phyloP scores from a whole-genome alignment of 2,113 vertebrate genomes.

The Channa maculata region DNA sequence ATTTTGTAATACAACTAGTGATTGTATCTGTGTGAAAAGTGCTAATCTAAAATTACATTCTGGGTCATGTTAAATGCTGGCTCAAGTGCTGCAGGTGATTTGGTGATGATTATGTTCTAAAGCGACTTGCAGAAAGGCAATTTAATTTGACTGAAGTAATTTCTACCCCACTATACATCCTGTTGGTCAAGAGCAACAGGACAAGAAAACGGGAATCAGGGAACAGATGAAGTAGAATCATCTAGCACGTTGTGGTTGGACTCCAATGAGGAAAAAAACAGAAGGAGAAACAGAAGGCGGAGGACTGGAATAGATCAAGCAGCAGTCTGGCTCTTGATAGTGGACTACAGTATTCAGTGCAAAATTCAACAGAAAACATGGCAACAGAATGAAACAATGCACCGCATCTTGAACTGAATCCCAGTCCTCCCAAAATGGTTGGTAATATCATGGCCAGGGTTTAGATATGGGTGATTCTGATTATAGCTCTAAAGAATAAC shows the following conservation, averaged over 20 bases:
- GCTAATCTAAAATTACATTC: neutral
- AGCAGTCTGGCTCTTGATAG: constrained; percentile 59
- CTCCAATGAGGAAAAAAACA: constrained; percentile 42
- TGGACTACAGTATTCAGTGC: constrained; percentile 46
- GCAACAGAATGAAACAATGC: constrained; percentile 68
- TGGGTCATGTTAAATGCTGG: neutral
- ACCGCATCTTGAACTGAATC: constrained; percentile 56
- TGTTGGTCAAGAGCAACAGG: neutral
- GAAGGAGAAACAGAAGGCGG: constrained; percentile 67
- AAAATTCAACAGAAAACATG: constrained; percentile 63
- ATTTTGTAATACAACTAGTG: neutral
- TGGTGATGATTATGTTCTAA: neutral
- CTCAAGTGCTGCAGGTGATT: neutral
- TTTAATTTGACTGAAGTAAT: constrained; percentile 3
- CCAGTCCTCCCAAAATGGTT: constrained; percentile 43
- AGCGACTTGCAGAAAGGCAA: neutral
- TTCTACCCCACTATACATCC: neutral
- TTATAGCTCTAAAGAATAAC: constrained; percentile 28
- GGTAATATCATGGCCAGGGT: constrained; percentile 34
- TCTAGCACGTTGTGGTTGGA: constrained; percentile 19
- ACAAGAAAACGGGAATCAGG: constrained; percentile 1
- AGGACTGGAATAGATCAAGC: constrained; percentile 59
- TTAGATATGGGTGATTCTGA: constrained; percentile 40
- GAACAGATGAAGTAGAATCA: constrained; percentile 20
- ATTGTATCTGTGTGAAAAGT: neutral